phyloP scores from a whole-genome alignment of 2,797 vertebrate genomes.

The Triplophysa yarkandensis region DNA sequence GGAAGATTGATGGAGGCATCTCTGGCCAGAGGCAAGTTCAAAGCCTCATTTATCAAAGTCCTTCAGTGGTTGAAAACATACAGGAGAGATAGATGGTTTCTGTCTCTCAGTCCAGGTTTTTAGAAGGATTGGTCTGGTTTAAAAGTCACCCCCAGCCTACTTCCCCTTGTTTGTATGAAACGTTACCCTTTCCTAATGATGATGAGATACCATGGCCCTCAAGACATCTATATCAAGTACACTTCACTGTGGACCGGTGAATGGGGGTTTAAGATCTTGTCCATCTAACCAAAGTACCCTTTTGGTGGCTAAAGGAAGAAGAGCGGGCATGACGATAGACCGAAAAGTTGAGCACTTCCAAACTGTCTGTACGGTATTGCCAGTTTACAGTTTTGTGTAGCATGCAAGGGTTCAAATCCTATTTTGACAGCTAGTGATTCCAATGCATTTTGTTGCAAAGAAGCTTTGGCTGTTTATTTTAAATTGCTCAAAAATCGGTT shows the following conservation, averaged over 20 bases:
- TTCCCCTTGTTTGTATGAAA: not conserved
- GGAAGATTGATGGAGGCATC: slow-evolving; percentile 47
- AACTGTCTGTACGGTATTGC: not conserved
- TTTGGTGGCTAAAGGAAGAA: too few relatives aligned
- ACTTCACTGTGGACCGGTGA: too few relatives aligned
- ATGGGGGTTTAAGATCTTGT: too few relatives aligned
- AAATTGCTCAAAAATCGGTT: not conserved
- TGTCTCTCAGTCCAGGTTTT: slow-evolving; percentile 41
- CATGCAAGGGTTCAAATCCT: not conserved
- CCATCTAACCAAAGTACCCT: too few relatives aligned
- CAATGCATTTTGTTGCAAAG: not conserved
- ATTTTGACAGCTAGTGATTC: not conserved
- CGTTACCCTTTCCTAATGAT: not conserved
- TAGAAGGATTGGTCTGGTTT: slow-evolving; percentile 17
- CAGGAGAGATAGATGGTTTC: slow-evolving; percentile 43
- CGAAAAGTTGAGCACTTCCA: not conserved
- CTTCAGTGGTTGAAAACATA: slow-evolving; percentile 37
- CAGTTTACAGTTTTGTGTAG: too few relatives aligned
- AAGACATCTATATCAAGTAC: too few relatives aligned
- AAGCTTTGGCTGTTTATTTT: not conserved
- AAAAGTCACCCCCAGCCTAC: too few relatives aligned
- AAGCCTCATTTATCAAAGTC: slow-evolving; percentile 55
- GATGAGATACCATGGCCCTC: not conserved
- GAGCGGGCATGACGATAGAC: too few relatives aligned
- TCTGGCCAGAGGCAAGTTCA: slow-evolving; percentile 50